Base-by-base conservation (phyloP, 2,113 vertebrate species). In the Heterotilapia buettikoferi region DNA sequence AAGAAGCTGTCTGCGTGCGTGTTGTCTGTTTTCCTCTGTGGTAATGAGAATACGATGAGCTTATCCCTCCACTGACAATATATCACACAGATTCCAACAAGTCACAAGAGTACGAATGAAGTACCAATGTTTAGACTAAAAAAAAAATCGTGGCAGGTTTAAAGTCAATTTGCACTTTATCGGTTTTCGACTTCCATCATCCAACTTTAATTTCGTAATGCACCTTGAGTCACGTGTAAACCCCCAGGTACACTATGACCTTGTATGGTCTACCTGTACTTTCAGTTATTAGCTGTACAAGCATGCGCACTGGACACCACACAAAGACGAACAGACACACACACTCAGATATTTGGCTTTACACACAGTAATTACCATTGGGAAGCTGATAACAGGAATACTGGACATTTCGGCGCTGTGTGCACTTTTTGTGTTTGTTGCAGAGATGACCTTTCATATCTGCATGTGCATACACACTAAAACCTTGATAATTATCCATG, bases 21-120 rank as follows among this genome's bases (percentile, higher is more conserved):
- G 54, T 87, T 89, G 83, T 81, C 73, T 81, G 79, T 90, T 93
- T 90, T 83, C 73, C 86, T 87, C 83, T 84, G 91, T 21, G 89
- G 87, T 91, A 53, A 92, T 88, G 79, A 85, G 52, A 76, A 63
- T 24, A 16, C 14, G 84, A 87, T 83, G 84, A 89, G 66, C 71
- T 79, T 40, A 90, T 80, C 71, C 16, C 9, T 66, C 52, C 84
- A 76, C 45, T 47, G 54, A 26, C 63, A 26, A 52, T 47, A 47
- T 6, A 78, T 84, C 84, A 40, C 66, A 33, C 18, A 2, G 24
- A 84, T 66, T 87, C 83, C 53, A 9, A 68, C 56, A 82, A 83
- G 43, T 52, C 33, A 52, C 80, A 61, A 3, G 11, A 87, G 80
- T 54, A 66, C 59, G 36, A 63, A 36, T 84, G 33, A 66, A 84